A percentile compares a stretch with the other conserved stretches of the same genome.
phyloP scores from a whole-genome alignment of 2,113 vertebrate species.

The Gorsachius goisagi region DNA sequence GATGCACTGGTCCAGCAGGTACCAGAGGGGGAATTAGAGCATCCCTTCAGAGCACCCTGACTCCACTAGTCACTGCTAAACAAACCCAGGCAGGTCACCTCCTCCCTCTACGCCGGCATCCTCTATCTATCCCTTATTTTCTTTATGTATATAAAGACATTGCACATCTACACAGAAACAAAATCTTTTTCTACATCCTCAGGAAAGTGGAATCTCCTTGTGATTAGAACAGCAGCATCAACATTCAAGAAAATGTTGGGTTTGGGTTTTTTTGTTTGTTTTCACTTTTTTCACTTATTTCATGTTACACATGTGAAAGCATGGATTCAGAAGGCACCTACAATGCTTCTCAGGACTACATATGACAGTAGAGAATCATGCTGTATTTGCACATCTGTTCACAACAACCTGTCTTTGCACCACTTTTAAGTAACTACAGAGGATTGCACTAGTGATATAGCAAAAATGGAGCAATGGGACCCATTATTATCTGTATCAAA shows the following conservation, averaged over 20 bases:
- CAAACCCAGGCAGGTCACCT: not conserved
- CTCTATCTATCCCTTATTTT: not conserved
- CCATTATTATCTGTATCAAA: not conserved
- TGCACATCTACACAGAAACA: not conserved
- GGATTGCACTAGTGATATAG: not conserved
- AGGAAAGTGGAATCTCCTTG: not conserved
- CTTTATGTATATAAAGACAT: not conserved
- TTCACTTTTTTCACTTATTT: not conserved
- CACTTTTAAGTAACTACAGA: not conserved
- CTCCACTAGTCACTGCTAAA: too few relatives aligned
- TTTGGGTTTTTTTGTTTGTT: not conserved
- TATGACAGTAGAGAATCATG: accelerated
- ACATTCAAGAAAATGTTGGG: not conserved
- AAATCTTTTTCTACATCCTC: not conserved
- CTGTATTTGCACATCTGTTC: not conserved
- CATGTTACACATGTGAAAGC: not conserved
- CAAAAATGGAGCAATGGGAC: not conserved
- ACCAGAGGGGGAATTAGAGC: not conserved
- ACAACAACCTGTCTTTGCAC: not conserved
- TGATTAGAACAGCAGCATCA: not conserved
- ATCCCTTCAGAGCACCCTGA: not conserved
- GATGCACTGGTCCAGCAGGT: not conserved
- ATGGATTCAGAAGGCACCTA: not conserved
- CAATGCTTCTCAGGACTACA: not conserved
- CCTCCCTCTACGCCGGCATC: not conserved